These are phyloP conservation scores for Procambarus virginalis DNA, from an alignment of 1,140 invertebrate species.

Conservation along the genomic window DNA sequence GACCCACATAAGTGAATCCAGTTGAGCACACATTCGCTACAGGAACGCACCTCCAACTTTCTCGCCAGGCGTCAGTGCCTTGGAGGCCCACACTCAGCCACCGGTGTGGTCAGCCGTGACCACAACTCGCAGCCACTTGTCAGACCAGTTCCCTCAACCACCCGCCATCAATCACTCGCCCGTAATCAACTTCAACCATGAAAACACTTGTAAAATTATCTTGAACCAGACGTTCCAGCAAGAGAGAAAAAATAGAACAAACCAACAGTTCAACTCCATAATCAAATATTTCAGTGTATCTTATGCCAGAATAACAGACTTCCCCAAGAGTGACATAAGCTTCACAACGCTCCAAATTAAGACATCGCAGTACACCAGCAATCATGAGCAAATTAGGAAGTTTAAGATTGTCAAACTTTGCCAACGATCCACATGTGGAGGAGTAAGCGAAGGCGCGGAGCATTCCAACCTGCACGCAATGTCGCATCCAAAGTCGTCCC, in stretches of 20 bases:
- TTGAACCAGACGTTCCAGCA: no score
- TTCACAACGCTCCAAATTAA: background rate
- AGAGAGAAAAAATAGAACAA: no score
- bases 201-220: background rate
- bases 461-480: constrained; percentile 21
- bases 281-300: no score
- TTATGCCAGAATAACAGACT: no score
- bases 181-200: background rate
- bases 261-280: no score
- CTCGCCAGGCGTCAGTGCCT: background rate
- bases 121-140: background rate
- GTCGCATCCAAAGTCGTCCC: background rate
- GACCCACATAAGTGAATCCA: constrained; percentile 45
- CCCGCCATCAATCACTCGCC: constrained; percentile 2
- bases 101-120: background rate
- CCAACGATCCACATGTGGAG: background rate
- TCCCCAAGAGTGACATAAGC: no score
- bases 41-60: constrained; percentile 8
- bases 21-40: constrained; percentile 34
- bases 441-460: background rate
- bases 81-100: background rate
- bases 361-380: background rate
- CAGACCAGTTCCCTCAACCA: background rate
- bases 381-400: background rate
- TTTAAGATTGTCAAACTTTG: background rate